phyloP scores from a whole-genome alignment of 2,888 invertebrate species.

The Elysia crispata region DNA sequence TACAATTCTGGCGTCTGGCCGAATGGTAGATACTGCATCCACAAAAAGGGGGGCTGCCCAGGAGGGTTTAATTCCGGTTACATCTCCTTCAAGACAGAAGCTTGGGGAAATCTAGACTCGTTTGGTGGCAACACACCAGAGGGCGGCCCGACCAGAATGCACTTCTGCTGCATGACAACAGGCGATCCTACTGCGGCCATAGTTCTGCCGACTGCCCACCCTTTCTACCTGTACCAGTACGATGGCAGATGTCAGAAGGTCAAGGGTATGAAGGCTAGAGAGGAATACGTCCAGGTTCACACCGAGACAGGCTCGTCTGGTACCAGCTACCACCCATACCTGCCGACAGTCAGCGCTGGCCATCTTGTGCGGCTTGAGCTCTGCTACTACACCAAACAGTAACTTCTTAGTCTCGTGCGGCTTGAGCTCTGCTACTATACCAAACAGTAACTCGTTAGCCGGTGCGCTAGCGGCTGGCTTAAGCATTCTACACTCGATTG shows the following conservation, averaged over 20 bases:
- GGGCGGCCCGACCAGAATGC: neutral
- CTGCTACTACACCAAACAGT: no score
- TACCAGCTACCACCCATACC: neutral
- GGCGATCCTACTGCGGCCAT: neutral
- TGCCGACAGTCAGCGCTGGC: neutral
- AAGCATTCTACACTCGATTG: no score
- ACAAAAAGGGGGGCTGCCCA: slow-evolving; percentile 1
- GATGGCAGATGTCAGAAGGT: neutral
- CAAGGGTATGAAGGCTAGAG: neutral
- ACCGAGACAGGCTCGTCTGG: neutral
- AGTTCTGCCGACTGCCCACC: neutral
- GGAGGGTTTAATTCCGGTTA: neutral
- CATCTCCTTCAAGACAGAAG: neutral
- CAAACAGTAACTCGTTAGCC: no score
- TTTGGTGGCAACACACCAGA: neutral
- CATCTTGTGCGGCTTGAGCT: neutral
- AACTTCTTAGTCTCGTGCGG: neutral
- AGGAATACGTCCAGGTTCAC: slow-evolving; percentile 16
- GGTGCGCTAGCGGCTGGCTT: no score
- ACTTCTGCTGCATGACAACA: slow-evolving; percentile 20
- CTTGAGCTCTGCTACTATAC: neutral
- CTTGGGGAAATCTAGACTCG: neutral
- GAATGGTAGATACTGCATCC: slow-evolving; percentile 13
- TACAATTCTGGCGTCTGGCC: neutral
- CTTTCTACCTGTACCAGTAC: slow-evolving; percentile 26